These are phyloP conservation scores for Alexandromys fortis DNA, from an alignment of 2,113 vertebrate genomes.

Conservation along the genomic window DNA sequence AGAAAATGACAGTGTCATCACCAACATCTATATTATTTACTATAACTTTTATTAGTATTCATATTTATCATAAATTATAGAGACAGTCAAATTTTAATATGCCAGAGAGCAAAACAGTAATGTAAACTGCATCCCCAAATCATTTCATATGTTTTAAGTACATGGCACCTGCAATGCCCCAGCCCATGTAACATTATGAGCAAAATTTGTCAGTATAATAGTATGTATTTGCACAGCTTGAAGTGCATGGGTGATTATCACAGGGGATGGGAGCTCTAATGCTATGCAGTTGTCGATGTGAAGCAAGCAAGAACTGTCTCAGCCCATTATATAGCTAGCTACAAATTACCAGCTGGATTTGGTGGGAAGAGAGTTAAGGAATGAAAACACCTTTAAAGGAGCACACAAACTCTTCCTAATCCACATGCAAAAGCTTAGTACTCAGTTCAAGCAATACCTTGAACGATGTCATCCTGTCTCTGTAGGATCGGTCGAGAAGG, in stretches of 20 bases:
- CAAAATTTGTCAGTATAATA: not conserved
- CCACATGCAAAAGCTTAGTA: not conserved
- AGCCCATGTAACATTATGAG: not conserved
- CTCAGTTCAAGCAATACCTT: constrained; percentile 86
- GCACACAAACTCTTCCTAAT: not conserved
- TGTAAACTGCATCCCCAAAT: not conserved
- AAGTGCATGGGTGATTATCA: not conserved
- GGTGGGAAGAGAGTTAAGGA: not conserved
- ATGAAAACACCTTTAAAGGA: not conserved
- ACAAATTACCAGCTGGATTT: not conserved
- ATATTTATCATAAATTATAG: constrained; percentile 49
- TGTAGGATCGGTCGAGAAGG: constrained; percentile 89
- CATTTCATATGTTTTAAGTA: constrained; percentile 14
- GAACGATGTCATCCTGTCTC: constrained; percentile 94
- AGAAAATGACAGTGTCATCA: not conserved
- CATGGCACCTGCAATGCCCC: not conserved
- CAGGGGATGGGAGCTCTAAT: not conserved
- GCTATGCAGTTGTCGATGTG: not conserved
- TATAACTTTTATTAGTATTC: not conserved
- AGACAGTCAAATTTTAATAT: constrained; percentile 34
- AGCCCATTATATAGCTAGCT: constrained; percentile 1
- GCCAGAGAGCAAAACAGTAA: not conserved
- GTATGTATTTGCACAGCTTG: constrained; percentile 19
- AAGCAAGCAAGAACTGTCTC: not conserved
- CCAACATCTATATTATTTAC: constrained; percentile 50